Percentiles rank a stretch among this genome's conserved stretches.
Evolutionary conservation across 2,888 invertebrate genomes (phyloP).

Genomic region (Notodonta dromedarius): DNA sequence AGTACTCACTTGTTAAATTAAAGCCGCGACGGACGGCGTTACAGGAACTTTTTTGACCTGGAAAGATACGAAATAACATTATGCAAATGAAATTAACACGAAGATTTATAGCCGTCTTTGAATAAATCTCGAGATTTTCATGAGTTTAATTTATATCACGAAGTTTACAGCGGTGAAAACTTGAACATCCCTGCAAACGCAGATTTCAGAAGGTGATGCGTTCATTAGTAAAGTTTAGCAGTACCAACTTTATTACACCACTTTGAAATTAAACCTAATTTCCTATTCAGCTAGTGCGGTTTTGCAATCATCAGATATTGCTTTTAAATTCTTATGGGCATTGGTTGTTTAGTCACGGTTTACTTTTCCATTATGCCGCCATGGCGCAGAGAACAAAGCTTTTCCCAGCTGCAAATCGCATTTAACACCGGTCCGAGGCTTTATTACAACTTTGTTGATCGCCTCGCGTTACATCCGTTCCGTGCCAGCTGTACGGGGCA

Average conservation of each 20-base stretch:
- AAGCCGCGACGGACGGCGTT: slow-evolving; percentile 70
- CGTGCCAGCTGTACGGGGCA: slow-evolving; percentile 44
- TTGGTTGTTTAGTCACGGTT: not conserved
- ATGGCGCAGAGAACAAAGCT: slow-evolving; percentile 20
- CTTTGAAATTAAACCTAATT: too few relatives aligned
- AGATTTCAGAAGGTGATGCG: too few relatives aligned
- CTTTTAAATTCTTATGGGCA: too few relatives aligned
- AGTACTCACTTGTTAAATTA: slow-evolving; percentile 68
- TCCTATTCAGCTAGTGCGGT: too few relatives aligned
- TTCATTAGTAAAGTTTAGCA: too few relatives aligned
- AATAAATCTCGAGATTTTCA: slow-evolving; percentile 37
- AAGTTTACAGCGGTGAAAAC: slow-evolving; percentile 26
- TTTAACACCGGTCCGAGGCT: slow-evolving; percentile 36
- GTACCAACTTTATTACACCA: too few relatives aligned
- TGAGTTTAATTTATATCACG: slow-evolving; percentile 31
- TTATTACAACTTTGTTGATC: slow-evolving; percentile 50
- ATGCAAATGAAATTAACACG: slow-evolving; percentile 45
- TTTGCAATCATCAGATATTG: too few relatives aligned
- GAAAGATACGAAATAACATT: slow-evolving; percentile 52
- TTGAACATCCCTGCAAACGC: slow-evolving; percentile 12
- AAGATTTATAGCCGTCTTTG: slow-evolving; percentile 42
- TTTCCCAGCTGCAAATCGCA: slow-evolving; percentile 36
- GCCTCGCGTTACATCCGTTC: slow-evolving; percentile 44
- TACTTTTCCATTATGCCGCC: not conserved
- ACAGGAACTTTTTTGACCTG: slow-evolving; percentile 77